Conservation (phyloP, 2,797 vertebrate species). For the Phoeniculus purpureus region DNA sequence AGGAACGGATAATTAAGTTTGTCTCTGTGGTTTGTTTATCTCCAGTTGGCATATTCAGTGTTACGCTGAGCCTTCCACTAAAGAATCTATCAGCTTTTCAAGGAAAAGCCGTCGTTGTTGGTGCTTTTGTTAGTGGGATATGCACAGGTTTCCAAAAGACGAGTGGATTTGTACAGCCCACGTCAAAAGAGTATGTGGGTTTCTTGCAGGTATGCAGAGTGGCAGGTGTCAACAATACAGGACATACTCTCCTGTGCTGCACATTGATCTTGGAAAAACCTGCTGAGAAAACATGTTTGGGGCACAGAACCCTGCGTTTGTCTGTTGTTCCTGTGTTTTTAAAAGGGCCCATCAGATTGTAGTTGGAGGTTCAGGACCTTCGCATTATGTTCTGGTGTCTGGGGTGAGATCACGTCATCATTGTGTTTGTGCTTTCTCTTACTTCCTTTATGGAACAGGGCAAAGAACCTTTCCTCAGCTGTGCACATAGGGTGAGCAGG, state of each 20-base stretch:
- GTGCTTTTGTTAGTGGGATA: conserved; percentile 6
- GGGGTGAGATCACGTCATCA: not conserved
- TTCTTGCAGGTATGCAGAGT: conserved; percentile 18
- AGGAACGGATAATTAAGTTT: conserved; percentile 66
- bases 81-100: conserved; percentile 44
- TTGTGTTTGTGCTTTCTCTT: not conserved
- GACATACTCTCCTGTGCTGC: not conserved
- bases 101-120: conserved; percentile 53
- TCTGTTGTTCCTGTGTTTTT: not conserved
- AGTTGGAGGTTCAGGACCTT: not conserved
- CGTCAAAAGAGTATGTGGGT: conserved; percentile 32
- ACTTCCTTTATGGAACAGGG: not conserved
- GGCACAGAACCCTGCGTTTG: not conserved
- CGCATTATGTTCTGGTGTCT: not conserved
- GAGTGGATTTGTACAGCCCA: not conserved
- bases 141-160: conserved; percentile 16
- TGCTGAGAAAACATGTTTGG: not conserved
- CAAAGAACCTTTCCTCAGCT: not conserved
- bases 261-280: not conserved
- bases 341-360: not conserved
- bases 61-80: conserved; percentile 28
- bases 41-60: conserved; percentile 44
- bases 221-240: not conserved
- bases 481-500: not conserved
- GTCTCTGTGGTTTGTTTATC: conserved; percentile 46